Evolutionary conservation across 2,797 vertebrate species (phyloP), one percentile per base, ranked within the genome.

Genomic region (Intellagama lesueurii): DNA sequence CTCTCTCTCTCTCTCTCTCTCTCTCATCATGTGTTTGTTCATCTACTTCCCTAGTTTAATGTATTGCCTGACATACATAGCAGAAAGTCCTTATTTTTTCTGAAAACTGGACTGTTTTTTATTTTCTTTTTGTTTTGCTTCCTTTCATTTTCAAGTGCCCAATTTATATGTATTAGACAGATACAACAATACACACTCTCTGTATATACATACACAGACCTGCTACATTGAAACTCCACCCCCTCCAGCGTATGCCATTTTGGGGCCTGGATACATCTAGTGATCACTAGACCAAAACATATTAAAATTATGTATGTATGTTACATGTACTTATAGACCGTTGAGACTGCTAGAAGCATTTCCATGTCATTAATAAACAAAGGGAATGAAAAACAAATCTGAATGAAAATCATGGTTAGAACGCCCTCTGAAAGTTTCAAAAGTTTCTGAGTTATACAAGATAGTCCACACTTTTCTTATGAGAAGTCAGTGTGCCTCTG

Each of bases 291-390:
- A 52, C 52, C 8, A 52, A 52, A 52, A 52, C 8, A 52, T 8
- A 52, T 7, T 12, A 52, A 52, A 52, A 52, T 52, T 52, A 52
- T 17, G 14, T 64, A 64, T 64, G 60, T 19, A 17, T 64, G 60
- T 12, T 8, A 52, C 52, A 52, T 52, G 52, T 52, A 52, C 12
- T 52, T 52, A 52, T 52, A 52, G 26, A 44, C 89, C 85, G 52
- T n/a, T 52, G 52, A 52, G 12, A 52, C 52, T 52, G 12, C 52
- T 52, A 52, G 86, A 81, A 92, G 26, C 60, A 68, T 35, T 86
- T 86, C 4, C 73, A 75, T 89, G 52, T 78, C 24, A 64, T 66
- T 86, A 89, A 80, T 88, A 75, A 87, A 70, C 26, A 60, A 88
- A 91, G 86, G 64, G 87, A 83, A n/a, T n/a, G n/a, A n/a, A n/a